These are phyloP conservation scores for Glaucomys volans DNA, from an alignment of 2,113 vertebrate genomes.

Conservation along the genomic window DNA sequence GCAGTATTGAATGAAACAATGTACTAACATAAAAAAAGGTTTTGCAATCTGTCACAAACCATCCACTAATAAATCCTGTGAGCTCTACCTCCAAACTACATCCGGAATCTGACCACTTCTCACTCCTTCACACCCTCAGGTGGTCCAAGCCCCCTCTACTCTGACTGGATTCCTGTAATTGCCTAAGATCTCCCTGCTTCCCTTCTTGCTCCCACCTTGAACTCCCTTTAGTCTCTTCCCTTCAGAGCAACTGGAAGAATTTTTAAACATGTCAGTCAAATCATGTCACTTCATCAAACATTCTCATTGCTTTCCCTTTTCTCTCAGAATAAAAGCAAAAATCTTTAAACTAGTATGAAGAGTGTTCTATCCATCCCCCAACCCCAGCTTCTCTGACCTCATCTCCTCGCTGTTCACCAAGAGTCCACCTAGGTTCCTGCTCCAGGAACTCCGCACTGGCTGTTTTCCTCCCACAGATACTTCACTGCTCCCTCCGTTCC, in stretches of 20 bases:
- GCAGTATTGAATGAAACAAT: neutral
- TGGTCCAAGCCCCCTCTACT: neutral
- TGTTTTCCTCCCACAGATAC: neutral
- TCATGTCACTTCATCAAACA: neutral
- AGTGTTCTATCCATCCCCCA: neutral
- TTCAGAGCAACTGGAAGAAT: neutral
- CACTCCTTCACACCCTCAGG: neutral
- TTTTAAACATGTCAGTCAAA: neutral
- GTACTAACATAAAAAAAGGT: neutral
- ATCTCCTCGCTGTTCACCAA: neutral
- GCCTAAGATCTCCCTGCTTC: neutral
- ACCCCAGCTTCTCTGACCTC: neutral
- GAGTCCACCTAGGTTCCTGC: neutral
- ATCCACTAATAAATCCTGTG: neutral
- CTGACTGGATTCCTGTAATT: neutral
- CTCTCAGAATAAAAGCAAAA: neutral
- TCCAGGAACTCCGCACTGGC: neutral
- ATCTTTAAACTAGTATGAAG: neutral
- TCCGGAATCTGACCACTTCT: neutral
- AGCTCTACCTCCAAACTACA: neutral
- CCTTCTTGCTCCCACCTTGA: neutral
- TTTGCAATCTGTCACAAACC: neutral
- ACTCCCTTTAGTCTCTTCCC: neutral
- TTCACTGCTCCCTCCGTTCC: neutral
- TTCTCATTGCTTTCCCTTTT: neutral